Evolutionary conservation across 1,140 invertebrate species (phyloP).

Genomic region (Lycorma delicatula): DNA sequence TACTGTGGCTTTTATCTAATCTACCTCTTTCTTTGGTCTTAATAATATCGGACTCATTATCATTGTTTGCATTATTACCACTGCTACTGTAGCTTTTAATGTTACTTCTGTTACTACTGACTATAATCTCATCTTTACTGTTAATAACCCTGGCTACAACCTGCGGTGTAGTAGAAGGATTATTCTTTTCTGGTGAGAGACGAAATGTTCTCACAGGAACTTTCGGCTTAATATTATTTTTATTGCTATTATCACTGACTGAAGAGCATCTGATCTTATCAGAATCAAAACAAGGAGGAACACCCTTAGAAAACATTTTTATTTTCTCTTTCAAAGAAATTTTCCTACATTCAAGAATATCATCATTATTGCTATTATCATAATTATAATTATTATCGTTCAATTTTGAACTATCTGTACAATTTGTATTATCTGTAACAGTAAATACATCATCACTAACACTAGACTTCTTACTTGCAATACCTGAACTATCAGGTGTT

Average conservation of each 20-base stretch:
- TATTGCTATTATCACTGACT: background rate
- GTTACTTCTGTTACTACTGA: no score
- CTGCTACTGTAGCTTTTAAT: no score
- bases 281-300: background rate
- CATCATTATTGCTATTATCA: conserved; percentile 3
- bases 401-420: background rate
- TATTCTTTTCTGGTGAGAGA: conserved; percentile 6
- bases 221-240: conserved; percentile 26
- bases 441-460: conserved; percentile 12
- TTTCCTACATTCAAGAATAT: background rate
- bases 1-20: conserved; percentile 67
- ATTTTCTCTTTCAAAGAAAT: conserved; percentile 24
- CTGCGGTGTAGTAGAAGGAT: background rate
- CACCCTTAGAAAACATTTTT: conserved; percentile 25
- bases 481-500: conserved; percentile 11
- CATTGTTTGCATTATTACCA: no score
- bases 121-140: no score
- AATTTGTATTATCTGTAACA: no score
- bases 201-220: conserved; percentile 33
- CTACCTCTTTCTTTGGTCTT: conserved; percentile 40
- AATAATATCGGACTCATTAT: conserved; percentile 3
- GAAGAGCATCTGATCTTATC: conserved; percentile 6
- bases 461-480: conserved; percentile 14
- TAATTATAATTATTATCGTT: background rate
- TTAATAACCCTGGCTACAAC: background rate